Percentiles rank a stretch among this genome's conserved stretches.
These are phyloP conservation scores for Chrysolina oricalcia DNA, from an alignment of 2,888 invertebrate species.

Conservation along the genomic window DNA sequence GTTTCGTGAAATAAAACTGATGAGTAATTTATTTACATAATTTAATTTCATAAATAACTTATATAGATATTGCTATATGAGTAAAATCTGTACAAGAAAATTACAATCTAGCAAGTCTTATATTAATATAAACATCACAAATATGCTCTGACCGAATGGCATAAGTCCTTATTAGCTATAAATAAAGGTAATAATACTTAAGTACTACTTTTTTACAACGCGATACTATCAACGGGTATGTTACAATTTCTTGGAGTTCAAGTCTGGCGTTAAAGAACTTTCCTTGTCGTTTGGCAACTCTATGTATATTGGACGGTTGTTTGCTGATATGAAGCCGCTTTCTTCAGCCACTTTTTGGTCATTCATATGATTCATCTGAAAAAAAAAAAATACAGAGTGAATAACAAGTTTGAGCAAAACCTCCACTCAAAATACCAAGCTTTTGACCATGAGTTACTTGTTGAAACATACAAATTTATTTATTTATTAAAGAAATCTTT, in stretches of 20 bases:
- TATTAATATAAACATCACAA: constrained; percentile 52
- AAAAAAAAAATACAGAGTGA: constrained; percentile 22
- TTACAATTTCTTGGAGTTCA: constrained; percentile 45
- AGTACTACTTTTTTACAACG: constrained; percentile 41
- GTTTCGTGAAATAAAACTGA: background rate
- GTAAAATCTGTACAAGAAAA: constrained; percentile 49
- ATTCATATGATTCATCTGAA: constrained; percentile 72
- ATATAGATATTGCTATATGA: constrained; percentile 44
- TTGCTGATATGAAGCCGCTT: constrained; percentile 75
- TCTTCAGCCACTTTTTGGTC: constrained; percentile 72
- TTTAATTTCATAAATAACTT: constrained; percentile 55
- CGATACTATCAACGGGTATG: constrained; percentile 17
- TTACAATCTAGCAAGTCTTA: constrained; percentile 51
- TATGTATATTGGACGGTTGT: constrained; percentile 80
- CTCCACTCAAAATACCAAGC: too few species aligned
- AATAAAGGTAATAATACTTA: constrained; percentile 31
- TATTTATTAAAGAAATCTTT: too few species aligned
- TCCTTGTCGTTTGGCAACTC: constrained; percentile 79
- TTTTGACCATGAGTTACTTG: too few species aligned
- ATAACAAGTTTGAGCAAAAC: too few species aligned
- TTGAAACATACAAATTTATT: too few species aligned
- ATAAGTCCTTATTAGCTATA: constrained; percentile 35
- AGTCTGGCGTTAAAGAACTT: constrained; percentile 48
- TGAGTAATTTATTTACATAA: constrained; percentile 44
- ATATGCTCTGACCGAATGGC: constrained; percentile 51